phyloP scores from a whole-genome alignment of 2,797 vertebrate genomes.

The Aplochiton taeniatus region DNA sequence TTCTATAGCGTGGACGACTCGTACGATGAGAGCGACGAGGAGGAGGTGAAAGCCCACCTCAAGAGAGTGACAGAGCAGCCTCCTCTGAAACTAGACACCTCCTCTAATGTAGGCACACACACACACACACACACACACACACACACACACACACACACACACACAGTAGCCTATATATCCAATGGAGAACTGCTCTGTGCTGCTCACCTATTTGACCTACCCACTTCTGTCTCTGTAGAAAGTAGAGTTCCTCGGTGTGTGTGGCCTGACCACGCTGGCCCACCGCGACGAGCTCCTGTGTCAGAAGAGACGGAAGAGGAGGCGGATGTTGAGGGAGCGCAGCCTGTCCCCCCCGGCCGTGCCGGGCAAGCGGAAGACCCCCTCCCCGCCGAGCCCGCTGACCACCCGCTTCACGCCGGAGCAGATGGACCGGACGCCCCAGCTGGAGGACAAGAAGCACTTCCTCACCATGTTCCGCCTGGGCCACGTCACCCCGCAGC shows the following conservation, averaged over 20 bases:
- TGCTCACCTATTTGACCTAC: slow-evolving; percentile 4
- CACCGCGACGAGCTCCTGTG: slow-evolving; percentile 84
- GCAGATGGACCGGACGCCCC: slow-evolving; percentile 86
- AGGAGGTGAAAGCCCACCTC: slow-evolving; percentile 89
- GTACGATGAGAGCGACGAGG: slow-evolving; percentile 89
- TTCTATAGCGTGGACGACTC: slow-evolving; percentile 90
- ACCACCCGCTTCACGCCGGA: slow-evolving; percentile 86
- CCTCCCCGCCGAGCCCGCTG: slow-evolving; percentile 72
- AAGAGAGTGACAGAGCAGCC: slow-evolving; percentile 87
- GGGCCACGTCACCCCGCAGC: slow-evolving; percentile 84
- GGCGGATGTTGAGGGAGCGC: slow-evolving; percentile 87
- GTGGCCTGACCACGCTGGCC: slow-evolving; percentile 86
- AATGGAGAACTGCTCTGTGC: neutral
- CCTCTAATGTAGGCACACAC: slow-evolving; percentile 78
- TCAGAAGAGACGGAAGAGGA: slow-evolving; percentile 85
- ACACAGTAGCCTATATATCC: neutral
- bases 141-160: slow-evolving; percentile 3
- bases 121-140: slow-evolving; percentile 1
- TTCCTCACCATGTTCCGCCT: slow-evolving; percentile 89
- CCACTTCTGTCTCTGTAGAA: slow-evolving; percentile 72
- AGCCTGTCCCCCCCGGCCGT: slow-evolving; percentile 80
- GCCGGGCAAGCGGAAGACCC: slow-evolving; percentile 79
- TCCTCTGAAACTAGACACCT: slow-evolving; percentile 86
- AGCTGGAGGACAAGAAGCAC: slow-evolving; percentile 87
- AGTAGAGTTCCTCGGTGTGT: slow-evolving; percentile 85